phyloP scores from a whole-genome alignment of 1,140 invertebrate genomes.

The Atta colombica region DNA sequence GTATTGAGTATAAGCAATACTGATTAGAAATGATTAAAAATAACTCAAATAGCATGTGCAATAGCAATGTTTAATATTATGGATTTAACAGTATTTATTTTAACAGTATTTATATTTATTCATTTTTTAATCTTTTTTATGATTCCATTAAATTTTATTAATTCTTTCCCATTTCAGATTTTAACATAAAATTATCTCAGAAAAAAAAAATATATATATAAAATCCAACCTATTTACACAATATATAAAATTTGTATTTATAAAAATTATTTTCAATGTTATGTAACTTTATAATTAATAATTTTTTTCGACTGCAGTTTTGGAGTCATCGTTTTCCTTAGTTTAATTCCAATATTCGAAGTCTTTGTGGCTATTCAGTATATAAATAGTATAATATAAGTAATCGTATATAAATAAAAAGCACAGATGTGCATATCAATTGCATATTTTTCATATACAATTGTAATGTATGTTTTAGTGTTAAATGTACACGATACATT shows the following conservation, averaged over 20 bases:
- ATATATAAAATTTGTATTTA: not conserved
- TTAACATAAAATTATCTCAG: not conserved
- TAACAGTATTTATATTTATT: too few relatives aligned
- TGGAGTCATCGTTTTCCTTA: not conserved
- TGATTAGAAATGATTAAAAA: too few relatives aligned
- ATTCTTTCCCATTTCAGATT: not conserved
- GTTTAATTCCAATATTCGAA: not conserved
- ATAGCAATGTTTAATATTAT: too few relatives aligned
- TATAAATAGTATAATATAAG: not conserved
- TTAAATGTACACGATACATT: not conserved
- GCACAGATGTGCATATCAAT: not conserved
- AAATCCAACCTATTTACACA: not conserved
- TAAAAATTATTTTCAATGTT: slow-evolving; percentile 18
- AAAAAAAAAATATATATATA: not conserved
- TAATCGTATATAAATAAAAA: not conserved
- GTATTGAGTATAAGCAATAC: too few relatives aligned
- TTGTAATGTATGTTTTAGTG: not conserved
- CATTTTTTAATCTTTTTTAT: not conserved
- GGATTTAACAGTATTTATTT: too few relatives aligned
- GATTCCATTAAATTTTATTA: not conserved
- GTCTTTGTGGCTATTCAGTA: not conserved
- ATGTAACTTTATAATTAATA: not conserved
- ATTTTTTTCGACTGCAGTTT: not conserved
- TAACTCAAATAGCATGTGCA: too few relatives aligned
- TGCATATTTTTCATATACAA: not conserved